phyloP scores from a whole-genome alignment of 2,797 vertebrate species.

The Enteromius afrohamiltoni region DNA sequence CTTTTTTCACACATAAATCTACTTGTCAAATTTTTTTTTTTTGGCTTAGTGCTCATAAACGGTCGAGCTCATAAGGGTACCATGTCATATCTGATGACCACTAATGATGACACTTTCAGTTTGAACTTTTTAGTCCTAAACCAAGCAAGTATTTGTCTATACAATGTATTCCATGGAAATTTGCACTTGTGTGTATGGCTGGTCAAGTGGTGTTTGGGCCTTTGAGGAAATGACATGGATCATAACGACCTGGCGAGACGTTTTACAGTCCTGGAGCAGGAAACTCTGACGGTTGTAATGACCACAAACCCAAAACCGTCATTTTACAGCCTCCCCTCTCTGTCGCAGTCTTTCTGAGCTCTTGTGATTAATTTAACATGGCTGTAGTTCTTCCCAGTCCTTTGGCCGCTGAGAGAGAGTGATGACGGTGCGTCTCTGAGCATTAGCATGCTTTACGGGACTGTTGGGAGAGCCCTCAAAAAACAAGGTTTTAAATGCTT shows the following conservation, averaged over 20 bases:
- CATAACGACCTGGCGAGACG: conserved; percentile 17
- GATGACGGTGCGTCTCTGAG: not conserved
- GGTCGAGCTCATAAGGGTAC: not conserved
- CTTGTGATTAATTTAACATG: conserved; percentile 39
- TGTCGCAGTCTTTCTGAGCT: conserved; percentile 10
- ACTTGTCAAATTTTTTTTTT: not conserved
- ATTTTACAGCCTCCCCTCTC: conserved; percentile 17
- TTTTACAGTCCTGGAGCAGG: conserved; percentile 36
- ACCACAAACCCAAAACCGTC: conserved; percentile 21
- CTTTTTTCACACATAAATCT: not conserved
- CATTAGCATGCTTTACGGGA: conserved; percentile 8
- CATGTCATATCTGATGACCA: not conserved
- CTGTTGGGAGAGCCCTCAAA: conserved; percentile 2
- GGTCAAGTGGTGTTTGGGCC: not conserved
- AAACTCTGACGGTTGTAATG: conserved; percentile 31
- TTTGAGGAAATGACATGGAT: conserved; percentile 6
- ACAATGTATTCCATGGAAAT: not conserved
- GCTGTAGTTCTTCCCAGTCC: conserved; percentile 11
- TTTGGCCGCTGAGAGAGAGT: not conserved
- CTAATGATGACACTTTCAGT: not conserved
- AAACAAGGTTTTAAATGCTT: conserved; percentile 9
- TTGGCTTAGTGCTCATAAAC: not conserved
- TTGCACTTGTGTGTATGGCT: not conserved
- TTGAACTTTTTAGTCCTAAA: not conserved
- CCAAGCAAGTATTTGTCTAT: not conserved